Conservation (phyloP, 2,113 vertebrate species). For the Chloropsis cyanopogon region DNA sequence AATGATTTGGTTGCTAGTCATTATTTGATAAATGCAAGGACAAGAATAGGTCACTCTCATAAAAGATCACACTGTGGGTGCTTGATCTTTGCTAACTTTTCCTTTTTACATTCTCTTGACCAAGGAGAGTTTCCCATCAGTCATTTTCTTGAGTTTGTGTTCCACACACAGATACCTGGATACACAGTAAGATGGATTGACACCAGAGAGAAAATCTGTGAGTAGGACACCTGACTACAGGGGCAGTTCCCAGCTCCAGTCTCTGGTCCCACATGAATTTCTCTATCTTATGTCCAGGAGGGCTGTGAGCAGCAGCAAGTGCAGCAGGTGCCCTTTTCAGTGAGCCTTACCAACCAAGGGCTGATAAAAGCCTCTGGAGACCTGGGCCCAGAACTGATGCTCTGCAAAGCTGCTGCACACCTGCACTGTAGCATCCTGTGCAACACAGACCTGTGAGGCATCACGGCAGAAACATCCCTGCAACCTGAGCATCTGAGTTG, state of each 20-base stretch:
- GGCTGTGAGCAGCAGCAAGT: background rate
- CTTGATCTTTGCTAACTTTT: background rate
- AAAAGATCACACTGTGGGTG: background rate
- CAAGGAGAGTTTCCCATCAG: background rate
- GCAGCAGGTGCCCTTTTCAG: background rate
- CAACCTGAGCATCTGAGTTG: rapidly evolving
- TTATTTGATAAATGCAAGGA: background rate
- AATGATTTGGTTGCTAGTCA: background rate
- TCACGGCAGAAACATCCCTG: rapidly evolving
- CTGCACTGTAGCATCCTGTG: background rate
- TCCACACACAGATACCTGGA: background rate
- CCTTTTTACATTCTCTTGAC: background rate
- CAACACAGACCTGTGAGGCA: background rate
- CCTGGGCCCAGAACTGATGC: rapidly evolving
- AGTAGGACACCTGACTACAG: background rate
- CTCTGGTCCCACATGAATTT: background rate
- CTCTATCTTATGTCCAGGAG: background rate
- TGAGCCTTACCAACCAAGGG: background rate
- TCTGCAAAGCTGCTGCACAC: background rate
- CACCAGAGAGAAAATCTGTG: background rate
- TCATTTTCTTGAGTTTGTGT: background rate
- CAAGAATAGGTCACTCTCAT: background rate
- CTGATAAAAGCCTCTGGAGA: background rate
- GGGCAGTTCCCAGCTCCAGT: background rate
- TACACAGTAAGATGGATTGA: background rate